Base-by-base conservation (phyloP, 2,797 vertebrate species). In the Brachymystax lenok region DNA sequence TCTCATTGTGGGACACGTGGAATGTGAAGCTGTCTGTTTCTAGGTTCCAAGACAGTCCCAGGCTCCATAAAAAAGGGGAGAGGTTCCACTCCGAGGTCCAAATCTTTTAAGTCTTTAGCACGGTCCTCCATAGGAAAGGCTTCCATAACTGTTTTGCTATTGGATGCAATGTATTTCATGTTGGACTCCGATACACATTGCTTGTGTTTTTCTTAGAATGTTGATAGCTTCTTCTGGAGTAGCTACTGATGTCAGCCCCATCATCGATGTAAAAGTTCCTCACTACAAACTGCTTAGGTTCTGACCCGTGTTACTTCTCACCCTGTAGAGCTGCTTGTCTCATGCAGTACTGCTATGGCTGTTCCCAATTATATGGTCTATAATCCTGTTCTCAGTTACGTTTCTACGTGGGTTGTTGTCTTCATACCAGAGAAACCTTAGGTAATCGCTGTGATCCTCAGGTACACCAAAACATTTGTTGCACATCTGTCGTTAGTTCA, bases 381-480 rank as follows among this genome's bases (percentile, higher is more conserved):
- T 74, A 69, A 80, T 80, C 14, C 64, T 61, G 52, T 81, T 82
- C 19, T 82, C 67, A 17, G 75, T 63, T 6, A 77, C 10, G 21
- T 80, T 33, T n/a, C 68, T n/a, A 40, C n/a, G 28, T 30, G 28
- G 28, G 28, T 30, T 30, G 28, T 30, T 30, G 28, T 30, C 28
- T 30, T 30, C 28, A 28, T 74, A 69, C 75, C 77, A 84, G 6
- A 82, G 28, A 50, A 77, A 80, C n/a, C 68, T 69, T 3, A 82
- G 14, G 74, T 46, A 77, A 50, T 83, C 72, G 0, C 68, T 21
- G 3, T 81, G 66, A 3, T 86, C 79, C 12, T 75, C 30, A 0
- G 6, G 8, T 0, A 83, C 75, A 8, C 33, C 16, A 52, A 12
- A 52, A 12, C 16, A 52, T 52, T 33, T 33, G 33, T 5, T 33